These are phyloP conservation scores for Thymelicus acteon DNA, from an alignment of 2,888 invertebrate genomes.

Conservation along the genomic window DNA sequence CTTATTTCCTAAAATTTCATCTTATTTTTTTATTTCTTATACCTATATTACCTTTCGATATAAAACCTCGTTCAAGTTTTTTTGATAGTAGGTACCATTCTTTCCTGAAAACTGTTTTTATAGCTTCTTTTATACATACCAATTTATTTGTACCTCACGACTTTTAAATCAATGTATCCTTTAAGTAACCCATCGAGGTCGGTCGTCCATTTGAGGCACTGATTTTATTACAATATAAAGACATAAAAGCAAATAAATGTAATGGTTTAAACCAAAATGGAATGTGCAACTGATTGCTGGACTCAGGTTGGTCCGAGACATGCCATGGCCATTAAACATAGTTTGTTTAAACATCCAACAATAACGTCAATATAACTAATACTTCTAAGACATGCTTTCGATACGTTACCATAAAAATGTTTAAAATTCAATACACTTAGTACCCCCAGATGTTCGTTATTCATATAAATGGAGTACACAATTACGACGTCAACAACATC, in stretches of 20 bases:
- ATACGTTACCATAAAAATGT: constrained; percentile 3
- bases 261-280: not conserved
- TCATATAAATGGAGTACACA: not conserved
- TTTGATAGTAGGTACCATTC: too few relatives aligned
- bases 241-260: not conserved
- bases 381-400: constrained; percentile 4
- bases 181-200: not conserved
- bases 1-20: too few relatives aligned
- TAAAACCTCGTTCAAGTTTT: too few relatives aligned
- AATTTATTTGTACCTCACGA: too few relatives aligned
- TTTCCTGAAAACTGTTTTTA: too few relatives aligned
- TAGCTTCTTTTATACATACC: too few relatives aligned
- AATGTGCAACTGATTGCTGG: constrained; percentile 4
- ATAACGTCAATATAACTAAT: not conserved
- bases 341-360: constrained; percentile 6
- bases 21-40: too few relatives aligned
- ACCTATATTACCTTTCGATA: too few relatives aligned
- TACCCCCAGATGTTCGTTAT: constrained; percentile 3
- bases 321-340: constrained; percentile 4
- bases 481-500: not conserved
- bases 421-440: not conserved
- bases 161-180: too few relatives aligned
- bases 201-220: not conserved
- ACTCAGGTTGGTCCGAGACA: not conserved
- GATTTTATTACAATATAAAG: not conserved